Conservation (phyloP, 2,888 invertebrate species). For the Lasioglossum calceatum region DNA sequence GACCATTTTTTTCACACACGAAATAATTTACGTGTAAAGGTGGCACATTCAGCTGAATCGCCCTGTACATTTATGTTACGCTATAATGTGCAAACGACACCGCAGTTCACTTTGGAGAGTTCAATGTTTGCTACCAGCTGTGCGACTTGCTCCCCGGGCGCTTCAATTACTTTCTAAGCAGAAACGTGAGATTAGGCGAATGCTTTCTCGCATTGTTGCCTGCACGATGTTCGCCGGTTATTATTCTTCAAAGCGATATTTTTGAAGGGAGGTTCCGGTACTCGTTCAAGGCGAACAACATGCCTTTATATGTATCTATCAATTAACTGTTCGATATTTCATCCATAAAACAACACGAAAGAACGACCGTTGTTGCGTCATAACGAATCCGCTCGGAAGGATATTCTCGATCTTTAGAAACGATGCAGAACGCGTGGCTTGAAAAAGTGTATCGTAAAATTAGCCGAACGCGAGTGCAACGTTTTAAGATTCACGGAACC, state of each 20-base stretch:
- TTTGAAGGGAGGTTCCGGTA: conserved; percentile 53
- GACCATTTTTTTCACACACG: too few relatives aligned
- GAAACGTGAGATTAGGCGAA: neutral
- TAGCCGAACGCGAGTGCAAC: neutral
- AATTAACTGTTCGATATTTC: conserved; percentile 63
- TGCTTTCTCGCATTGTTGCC: neutral
- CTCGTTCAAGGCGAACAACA: conserved; percentile 64
- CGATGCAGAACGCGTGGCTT: neutral
- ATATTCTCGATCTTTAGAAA: conserved; percentile 24
- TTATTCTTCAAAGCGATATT: conserved; percentile 25
- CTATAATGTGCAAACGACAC: neutral
- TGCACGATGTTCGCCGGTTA: too few relatives aligned
- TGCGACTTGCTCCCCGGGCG: neutral
- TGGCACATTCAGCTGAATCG: neutral
- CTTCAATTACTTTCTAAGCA: neutral
- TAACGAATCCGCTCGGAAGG: conserved; percentile 32
- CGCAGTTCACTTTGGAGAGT: neutral
- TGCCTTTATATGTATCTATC: conserved; percentile 36
- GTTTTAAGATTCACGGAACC: neutral
- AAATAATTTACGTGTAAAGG: too few relatives aligned
- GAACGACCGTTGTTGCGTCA: conserved; percentile 66
- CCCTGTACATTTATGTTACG: neutral
- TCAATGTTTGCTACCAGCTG: neutral
- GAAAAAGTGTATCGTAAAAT: neutral
- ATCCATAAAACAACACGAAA: conserved; percentile 64